Percentiles rank a stretch among this genome's conserved stretches.
These are phyloP conservation scores for Lepidochrysops patricia DNA, from an alignment of 2,888 invertebrate species.

Conservation along the genomic window DNA sequence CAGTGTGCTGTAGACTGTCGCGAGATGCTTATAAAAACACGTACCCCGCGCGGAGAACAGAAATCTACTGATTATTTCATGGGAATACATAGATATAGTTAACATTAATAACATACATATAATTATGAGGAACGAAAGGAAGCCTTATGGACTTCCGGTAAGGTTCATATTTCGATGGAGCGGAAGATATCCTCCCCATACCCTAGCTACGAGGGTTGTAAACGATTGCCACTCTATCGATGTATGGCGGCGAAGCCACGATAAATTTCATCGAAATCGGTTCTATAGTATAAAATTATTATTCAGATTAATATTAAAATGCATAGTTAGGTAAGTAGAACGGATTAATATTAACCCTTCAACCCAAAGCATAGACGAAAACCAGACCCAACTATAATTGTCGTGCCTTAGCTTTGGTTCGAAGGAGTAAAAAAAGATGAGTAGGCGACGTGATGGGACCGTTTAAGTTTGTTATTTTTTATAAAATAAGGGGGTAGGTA, in stretches of 20 bases:
- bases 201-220: conserved; percentile 12
- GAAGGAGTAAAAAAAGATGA: no score
- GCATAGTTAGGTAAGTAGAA: no score
- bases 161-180: conserved; percentile 1
- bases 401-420: no score
- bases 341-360: no score
- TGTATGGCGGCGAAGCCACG: neutral
- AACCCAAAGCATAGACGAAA: no score
- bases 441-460: no score
- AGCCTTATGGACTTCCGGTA: conserved; percentile 18
- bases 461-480: no score
- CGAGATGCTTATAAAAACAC: conserved; percentile 14
- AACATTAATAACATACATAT: conserved; percentile 49
- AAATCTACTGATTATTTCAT: conserved; percentile 66
- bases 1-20: neutral
- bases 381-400: no score
- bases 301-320: neutral
- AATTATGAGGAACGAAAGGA: conserved; percentile 22
- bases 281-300: neutral
- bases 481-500: no score
- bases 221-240: neutral
- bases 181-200: conserved; percentile 9
- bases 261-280: conserved; percentile 1
- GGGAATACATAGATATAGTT: conserved; percentile 40
- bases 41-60: conserved; percentile 25